A percentile compares a stretch with the other conserved stretches of the same genome.
Conservation (phyloP, 2,113 vertebrate genomes). For the Cyphomyrus discorhynchus region DNA sequence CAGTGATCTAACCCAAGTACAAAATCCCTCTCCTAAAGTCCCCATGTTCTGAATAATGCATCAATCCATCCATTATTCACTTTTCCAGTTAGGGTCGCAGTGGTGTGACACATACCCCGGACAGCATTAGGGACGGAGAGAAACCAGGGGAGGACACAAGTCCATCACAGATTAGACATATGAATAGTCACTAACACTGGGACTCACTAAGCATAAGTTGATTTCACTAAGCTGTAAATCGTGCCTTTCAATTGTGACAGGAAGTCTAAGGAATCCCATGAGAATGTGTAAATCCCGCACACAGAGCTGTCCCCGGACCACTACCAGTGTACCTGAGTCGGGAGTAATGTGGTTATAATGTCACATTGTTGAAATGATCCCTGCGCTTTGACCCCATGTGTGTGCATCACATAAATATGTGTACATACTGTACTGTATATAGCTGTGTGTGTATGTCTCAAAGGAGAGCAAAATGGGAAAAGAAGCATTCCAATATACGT, state of each 20-base stretch:
- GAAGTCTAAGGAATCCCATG: neutral
- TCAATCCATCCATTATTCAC: neutral
- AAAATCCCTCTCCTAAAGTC: conserved; percentile 3
- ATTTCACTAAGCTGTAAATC: neutral
- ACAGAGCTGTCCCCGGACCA: neutral
- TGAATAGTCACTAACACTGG: neutral
- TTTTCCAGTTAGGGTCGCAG: neutral
- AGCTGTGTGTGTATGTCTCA: neutral
- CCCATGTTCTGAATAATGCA: neutral
- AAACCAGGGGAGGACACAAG: neutral
- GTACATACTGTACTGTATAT: too few relatives aligned
- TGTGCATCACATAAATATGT: too few relatives aligned
- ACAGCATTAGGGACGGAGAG: neutral
- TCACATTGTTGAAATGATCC: neutral
- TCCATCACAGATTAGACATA: neutral
- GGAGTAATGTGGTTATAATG: neutral
- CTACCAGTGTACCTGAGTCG: neutral
- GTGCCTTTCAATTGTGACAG: neutral
- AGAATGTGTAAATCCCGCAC: neutral
- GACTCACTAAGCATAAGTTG: neutral
- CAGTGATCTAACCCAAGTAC: neutral
- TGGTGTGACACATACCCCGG: neutral
- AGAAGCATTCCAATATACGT: neutral
- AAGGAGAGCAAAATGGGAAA: neutral
- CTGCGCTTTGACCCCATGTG: too few relatives aligned